A percentile compares a stretch with the other conserved stretches of the same genome.
These are phyloP conservation scores for Pomacea maculata DNA, from an alignment of 1,140 invertebrate genomes.

Conservation along the genomic window DNA sequence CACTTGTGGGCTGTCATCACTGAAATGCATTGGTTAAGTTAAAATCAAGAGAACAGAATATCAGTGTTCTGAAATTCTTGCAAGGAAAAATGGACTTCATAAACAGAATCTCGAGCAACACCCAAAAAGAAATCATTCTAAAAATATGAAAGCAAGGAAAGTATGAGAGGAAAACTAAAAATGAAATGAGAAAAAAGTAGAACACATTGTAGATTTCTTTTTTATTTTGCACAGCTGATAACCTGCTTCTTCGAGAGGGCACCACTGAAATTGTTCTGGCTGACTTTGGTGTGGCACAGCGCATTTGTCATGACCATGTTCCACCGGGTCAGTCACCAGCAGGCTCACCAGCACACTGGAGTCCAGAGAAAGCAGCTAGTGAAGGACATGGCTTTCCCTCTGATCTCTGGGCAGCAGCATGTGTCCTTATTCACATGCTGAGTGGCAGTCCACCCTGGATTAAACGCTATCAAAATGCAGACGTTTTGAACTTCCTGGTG, in stretches of 20 bases:
- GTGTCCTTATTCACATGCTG: conserved; percentile 55
- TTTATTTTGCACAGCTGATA: conserved; percentile 47
- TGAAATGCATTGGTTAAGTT: no score
- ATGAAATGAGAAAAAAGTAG: no score
- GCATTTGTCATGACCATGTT: conserved; percentile 26
- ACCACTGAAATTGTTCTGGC: conserved; percentile 39
- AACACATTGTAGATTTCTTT: background rate
- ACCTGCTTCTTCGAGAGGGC: conserved; percentile 46
- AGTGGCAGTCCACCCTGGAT: conserved; percentile 57
- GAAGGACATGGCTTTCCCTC: conserved; percentile 53
- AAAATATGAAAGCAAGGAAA: no score
- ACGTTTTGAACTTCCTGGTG: conserved; percentile 49
- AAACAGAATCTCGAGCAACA: no score
- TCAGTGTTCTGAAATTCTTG: no score
- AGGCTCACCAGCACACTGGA: conserved; percentile 54
- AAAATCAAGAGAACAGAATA: no score
- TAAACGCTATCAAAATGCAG: conserved; percentile 33
- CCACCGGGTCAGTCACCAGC: conserved; percentile 33
- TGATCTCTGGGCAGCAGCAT: conserved; percentile 57
- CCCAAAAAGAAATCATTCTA: no score
- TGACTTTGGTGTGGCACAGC: conserved; percentile 55
- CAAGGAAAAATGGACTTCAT: no score
- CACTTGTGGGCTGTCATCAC: no score
- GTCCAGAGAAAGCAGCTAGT: conserved; percentile 55
- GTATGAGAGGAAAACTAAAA: no score